phyloP scores from a whole-genome alignment of 1,140 invertebrate species.

The Diuraphis noxia region DNA sequence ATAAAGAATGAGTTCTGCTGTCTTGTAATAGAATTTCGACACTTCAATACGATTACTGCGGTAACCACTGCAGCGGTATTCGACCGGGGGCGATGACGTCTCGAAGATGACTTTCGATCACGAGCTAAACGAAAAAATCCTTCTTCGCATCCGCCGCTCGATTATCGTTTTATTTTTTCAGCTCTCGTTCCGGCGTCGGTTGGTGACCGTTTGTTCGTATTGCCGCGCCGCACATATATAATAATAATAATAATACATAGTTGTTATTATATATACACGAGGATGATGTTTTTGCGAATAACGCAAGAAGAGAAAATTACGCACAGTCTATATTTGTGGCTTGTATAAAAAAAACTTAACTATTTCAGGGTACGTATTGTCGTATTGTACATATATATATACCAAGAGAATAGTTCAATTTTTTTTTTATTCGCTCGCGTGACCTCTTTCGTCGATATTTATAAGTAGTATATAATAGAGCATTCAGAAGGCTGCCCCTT shows the following conservation, averaged over 20 bases:
- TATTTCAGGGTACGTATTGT: background rate
- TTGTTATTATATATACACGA: background rate
- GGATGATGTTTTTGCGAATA: background rate
- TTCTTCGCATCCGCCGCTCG: background rate
- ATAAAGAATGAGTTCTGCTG: background rate
- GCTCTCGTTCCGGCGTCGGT: background rate
- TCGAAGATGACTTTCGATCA: background rate
- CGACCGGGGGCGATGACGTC: background rate
- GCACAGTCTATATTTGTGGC: background rate
- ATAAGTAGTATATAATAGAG: background rate
- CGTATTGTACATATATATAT: background rate
- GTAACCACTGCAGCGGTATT: background rate
- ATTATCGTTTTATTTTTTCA: background rate
- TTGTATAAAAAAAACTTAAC: background rate
- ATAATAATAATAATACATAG: too few relatives aligned
- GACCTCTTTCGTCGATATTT: constrained; percentile 6
- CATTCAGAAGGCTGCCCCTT: too few relatives aligned
- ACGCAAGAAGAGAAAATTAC: background rate
- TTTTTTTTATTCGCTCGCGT: background rate
- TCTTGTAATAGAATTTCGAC: constrained; percentile 1
- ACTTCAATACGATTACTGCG: background rate
- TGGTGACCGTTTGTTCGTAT: background rate
- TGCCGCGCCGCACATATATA: background rate
- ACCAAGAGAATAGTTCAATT: background rate
- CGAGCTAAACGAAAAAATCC: background rate